phyloP scores from a whole-genome alignment of 2,888 invertebrate genomes.

The Drosophila helvetica region DNA sequence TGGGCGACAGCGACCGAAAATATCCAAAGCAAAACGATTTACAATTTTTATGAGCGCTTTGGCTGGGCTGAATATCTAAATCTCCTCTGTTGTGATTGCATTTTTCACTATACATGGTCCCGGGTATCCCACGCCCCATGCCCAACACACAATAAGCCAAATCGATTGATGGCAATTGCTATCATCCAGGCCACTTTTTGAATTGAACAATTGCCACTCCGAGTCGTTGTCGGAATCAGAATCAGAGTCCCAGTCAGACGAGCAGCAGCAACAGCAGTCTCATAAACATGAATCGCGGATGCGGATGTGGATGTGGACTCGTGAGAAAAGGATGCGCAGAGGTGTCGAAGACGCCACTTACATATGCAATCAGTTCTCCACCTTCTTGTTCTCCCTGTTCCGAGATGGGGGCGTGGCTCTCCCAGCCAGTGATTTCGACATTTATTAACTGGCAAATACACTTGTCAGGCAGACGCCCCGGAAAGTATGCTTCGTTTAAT shows the following conservation, averaged over 20 bases:
- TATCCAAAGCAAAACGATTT: conserved; percentile 58
- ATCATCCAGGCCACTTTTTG: conserved; percentile 41
- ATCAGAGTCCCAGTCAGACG: neutral
- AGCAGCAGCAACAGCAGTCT: neutral
- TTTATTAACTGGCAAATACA: conserved; percentile 72
- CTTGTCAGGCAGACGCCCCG: conserved; percentile 59
- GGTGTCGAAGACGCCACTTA: conserved; percentile 29
- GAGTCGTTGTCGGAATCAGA: conserved; percentile 49
- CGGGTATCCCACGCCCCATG: neutral
- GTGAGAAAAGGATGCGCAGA: conserved; percentile 12
- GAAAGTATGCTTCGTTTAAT: conserved; percentile 70
- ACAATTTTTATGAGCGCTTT: conserved; percentile 71
- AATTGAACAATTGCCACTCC: conserved; percentile 68
- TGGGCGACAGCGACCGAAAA: conserved; percentile 3
- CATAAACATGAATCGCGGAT: neutral
- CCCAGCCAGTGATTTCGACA: conserved; percentile 49
- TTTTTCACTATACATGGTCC: conserved; percentile 28
- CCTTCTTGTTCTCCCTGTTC: neutral
- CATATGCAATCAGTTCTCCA: conserved; percentile 30
- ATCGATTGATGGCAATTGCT: conserved; percentile 73
- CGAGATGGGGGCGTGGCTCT: neutral
- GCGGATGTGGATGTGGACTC: too few relatives aligned
- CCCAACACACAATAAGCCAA: conserved; percentile 43
- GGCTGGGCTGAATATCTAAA: conserved; percentile 20
- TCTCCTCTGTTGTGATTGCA: conserved; percentile 63